phyloP scores from a whole-genome alignment of 2,888 invertebrate genomes.

The Spisula solida region DNA sequence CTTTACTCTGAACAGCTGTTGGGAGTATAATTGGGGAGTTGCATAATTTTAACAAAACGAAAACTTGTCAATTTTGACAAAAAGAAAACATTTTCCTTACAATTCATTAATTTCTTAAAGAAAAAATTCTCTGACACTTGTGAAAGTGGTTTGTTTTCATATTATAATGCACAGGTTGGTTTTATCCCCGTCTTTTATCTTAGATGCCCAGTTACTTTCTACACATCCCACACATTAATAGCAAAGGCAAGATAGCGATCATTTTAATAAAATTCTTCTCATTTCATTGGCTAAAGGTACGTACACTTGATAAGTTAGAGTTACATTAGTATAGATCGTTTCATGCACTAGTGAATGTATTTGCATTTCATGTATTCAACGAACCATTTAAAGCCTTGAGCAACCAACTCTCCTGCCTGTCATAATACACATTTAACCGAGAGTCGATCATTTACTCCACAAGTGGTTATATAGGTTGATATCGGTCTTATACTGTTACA shows the following conservation, averaged over 20 bases:
- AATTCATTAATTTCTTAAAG: slow-evolving; percentile 21
- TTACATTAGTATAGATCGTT: slow-evolving; percentile 34
- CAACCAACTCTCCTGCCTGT: slow-evolving; percentile 52
- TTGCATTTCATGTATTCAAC: slow-evolving; percentile 67
- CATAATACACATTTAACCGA: slow-evolving; percentile 47
- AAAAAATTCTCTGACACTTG: slow-evolving; percentile 13
- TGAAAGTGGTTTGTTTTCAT: slow-evolving; percentile 10
- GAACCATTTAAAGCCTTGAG: slow-evolving; percentile 64
- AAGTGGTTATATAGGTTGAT: slow-evolving; percentile 42
- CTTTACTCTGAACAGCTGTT: slow-evolving; percentile 20
- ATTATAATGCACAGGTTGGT: not conserved
- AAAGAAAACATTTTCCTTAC: slow-evolving; percentile 21
- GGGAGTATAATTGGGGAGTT: not conserved
- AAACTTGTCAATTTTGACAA: slow-evolving; percentile 20
- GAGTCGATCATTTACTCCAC: slow-evolving; percentile 44
- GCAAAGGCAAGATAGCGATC: slow-evolving; percentile 54
- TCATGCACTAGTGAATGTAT: slow-evolving; percentile 60
- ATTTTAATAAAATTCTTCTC: slow-evolving; percentile 62
- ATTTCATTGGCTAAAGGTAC: slow-evolving; percentile 42
- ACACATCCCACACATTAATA: slow-evolving; percentile 52
- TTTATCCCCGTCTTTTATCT: not conserved
- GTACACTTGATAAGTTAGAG: slow-evolving; percentile 24
- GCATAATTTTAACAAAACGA: slow-evolving; percentile 21
- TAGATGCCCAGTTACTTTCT: slow-evolving; percentile 37
- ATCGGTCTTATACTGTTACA: slow-evolving; percentile 22